These are phyloP conservation scores for Forbesichthys papilliferus DNA, from an alignment of 2,113 vertebrate species.

Conservation along the genomic window DNA sequence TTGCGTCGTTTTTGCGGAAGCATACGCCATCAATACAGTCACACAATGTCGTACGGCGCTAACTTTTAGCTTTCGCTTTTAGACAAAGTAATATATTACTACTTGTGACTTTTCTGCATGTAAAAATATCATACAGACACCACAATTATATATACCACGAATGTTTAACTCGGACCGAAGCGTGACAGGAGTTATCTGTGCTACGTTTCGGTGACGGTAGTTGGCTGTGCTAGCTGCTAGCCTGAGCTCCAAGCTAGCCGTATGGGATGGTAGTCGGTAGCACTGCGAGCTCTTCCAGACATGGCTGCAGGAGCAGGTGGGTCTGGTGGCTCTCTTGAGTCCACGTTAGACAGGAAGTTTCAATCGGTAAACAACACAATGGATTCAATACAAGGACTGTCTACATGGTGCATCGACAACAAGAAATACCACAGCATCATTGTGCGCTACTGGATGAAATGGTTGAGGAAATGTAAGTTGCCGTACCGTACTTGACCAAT, in stretches of 20 bases:
- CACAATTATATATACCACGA: neutral
- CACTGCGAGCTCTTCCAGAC: conserved; percentile 61
- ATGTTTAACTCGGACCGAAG: neutral
- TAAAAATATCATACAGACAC: neutral
- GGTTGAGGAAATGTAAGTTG: conserved; percentile 89
- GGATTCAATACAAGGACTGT: conserved; percentile 94
- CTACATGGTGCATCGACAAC: conserved; percentile 94
- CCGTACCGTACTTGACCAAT: neutral
- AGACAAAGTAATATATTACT: neutral
- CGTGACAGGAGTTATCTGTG: conserved; percentile 1
- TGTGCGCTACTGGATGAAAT: conserved; percentile 92
- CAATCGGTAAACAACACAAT: conserved; percentile 89
- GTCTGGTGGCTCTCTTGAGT: conserved; percentile 80
- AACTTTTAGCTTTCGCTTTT: conserved; percentile 31
- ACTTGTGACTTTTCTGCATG: neutral
- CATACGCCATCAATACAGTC: conserved; percentile 45
- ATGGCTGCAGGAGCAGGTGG: conserved; percentile 86
- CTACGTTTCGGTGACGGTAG: conserved; percentile 12
- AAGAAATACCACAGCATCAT: conserved; percentile 91
- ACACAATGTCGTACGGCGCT: conserved; percentile 28
- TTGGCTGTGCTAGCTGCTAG: conserved; percentile 59
- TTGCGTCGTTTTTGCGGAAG: conserved; percentile 42
- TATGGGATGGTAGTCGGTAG: conserved; percentile 17
- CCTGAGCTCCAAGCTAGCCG: conserved; percentile 7
- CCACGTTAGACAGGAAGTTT: conserved; percentile 85